Percentiles rank a stretch among this genome's conserved stretches.
Conservation (phyloP, 2,113 vertebrate genomes). For the Anolis carolinensis region DNA sequence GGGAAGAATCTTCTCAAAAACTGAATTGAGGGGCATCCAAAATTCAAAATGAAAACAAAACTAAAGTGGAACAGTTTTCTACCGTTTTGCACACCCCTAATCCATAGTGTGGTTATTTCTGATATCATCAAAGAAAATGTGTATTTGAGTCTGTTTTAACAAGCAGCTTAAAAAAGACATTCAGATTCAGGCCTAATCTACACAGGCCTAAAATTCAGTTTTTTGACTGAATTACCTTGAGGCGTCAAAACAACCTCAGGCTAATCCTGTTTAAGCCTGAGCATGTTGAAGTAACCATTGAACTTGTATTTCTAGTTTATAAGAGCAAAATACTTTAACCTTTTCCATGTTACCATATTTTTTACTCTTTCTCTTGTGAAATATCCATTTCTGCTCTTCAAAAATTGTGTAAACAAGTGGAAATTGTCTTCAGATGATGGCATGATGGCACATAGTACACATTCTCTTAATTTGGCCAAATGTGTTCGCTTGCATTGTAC, state of each 20-base stretch:
- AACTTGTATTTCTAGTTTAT: not conserved
- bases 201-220: no score
- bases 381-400: no score
- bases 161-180: not conserved
- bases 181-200: no score
- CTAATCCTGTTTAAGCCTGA: no score
- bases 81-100: no score
- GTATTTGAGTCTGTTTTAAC: not conserved
- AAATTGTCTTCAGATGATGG: not conserved
- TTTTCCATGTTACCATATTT: not conserved
- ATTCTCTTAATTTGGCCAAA: not conserved
- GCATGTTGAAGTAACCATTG: not conserved
- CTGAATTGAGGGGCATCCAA: no score
- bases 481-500: constrained; percentile 17
- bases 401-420: not conserved
- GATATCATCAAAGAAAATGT: not conserved
- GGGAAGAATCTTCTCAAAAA: no score
- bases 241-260: no score
- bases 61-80: no score
- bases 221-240: no score
- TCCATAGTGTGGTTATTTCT: not conserved
- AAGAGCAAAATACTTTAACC: not conserved
- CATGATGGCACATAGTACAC: not conserved
- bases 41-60: no score
- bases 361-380: not conserved